Percentiles rank a stretch among this genome's conserved stretches.
Conservation (phyloP, 2,888 invertebrate genomes). For the Tipula confusa region DNA sequence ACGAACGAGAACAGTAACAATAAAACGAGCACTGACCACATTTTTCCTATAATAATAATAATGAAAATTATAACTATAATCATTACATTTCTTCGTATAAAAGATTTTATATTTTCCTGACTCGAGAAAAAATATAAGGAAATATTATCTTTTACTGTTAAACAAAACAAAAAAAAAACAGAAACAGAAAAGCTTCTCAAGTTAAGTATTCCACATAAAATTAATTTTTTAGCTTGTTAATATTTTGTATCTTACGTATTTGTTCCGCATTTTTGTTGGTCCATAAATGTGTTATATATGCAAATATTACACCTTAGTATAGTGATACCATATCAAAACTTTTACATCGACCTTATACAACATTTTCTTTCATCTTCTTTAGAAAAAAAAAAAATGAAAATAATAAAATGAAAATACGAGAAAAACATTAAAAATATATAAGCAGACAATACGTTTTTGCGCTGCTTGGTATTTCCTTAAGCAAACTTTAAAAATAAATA, state of each 20-base stretch:
- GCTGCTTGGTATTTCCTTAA: not conserved
- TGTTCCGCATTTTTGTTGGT: not conserved
- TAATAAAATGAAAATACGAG: not conserved
- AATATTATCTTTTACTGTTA: not conserved
- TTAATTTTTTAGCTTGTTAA: conserved; percentile 20
- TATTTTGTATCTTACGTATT: not conserved
- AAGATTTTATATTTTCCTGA: not conserved
- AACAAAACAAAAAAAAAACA: not conserved
- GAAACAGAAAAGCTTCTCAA: not conserved
- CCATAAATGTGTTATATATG: not conserved
- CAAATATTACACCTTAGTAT: not conserved
- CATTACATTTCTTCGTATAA: not conserved
- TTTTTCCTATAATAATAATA: not conserved
- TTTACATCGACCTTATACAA: not conserved
- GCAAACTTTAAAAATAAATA: not conserved
- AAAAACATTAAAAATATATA: not conserved
- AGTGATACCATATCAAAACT: not conserved
- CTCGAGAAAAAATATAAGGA: not conserved
- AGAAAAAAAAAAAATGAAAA: not conserved
- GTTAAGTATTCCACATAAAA: not conserved
- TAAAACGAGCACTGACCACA: not conserved
- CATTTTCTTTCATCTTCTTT: not conserved
- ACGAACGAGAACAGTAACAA: not conserved
- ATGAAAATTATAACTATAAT: not conserved
- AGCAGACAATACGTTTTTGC: not conserved